A percentile compares a stretch with the other conserved stretches of the same genome.
Conservation (phyloP, 1,140 invertebrate genomes). For the Neodiprion fabricii region DNA sequence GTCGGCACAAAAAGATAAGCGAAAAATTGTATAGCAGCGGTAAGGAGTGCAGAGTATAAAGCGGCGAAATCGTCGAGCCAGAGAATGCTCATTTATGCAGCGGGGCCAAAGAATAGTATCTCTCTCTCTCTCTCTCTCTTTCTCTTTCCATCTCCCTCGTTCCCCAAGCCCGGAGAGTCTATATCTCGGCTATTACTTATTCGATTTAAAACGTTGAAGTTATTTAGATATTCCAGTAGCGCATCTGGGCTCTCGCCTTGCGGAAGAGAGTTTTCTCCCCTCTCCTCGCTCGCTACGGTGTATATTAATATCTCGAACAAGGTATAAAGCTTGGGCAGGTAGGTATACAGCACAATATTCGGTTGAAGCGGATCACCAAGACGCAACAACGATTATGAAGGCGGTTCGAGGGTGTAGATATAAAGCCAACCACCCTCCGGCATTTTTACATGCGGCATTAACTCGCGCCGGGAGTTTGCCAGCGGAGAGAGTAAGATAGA, state of each 20-base stretch:
- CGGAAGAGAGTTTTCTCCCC: constrained; percentile 35
- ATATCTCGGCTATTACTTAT: constrained; percentile 49
- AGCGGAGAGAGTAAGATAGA: constrained; percentile 10
- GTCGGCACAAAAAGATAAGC: no score
- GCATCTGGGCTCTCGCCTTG: constrained; percentile 50
- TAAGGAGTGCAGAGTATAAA: no score
- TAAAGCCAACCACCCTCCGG: constrained; percentile 12
- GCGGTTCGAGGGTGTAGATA: constrained; percentile 23
- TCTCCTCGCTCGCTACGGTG: constrained; percentile 33
- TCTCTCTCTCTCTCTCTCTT: neutral
- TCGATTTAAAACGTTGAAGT: constrained; percentile 43
- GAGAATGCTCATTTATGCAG: neutral
- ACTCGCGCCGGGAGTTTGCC: constrained; percentile 33
- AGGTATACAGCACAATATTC: neutral
- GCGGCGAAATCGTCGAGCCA: no score
- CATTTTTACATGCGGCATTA: constrained; percentile 60
- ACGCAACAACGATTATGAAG: constrained; percentile 15
- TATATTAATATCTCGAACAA: constrained; percentile 52
- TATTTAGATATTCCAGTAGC: constrained; percentile 58
- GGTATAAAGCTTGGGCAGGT: constrained; percentile 5
- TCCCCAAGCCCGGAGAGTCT: neutral
- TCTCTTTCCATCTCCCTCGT: no score
- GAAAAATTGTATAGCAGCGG: no score
- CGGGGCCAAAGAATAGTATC: neutral
- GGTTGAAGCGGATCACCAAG: constrained; percentile 18